Conservation (phyloP, 2,113 vertebrate species). For the Malurus melanocephalus region DNA sequence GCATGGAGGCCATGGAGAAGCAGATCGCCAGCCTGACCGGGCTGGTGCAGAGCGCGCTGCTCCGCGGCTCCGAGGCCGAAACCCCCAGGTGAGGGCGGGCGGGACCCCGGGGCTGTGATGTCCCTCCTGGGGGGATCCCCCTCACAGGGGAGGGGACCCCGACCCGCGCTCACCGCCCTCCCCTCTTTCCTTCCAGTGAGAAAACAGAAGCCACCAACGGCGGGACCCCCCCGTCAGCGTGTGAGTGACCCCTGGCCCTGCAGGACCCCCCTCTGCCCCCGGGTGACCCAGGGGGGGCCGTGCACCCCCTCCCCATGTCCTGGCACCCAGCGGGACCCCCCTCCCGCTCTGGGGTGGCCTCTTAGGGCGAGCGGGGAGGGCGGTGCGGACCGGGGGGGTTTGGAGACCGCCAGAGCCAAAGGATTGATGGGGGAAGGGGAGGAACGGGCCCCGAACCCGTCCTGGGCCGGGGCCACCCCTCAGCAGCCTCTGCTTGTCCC, state of each 20-base stretch:
- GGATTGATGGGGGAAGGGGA: too few relatives aligned
- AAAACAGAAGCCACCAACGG: conserved; percentile 92
- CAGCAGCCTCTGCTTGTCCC: neutral
- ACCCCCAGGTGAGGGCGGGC: conserved; percentile 79
- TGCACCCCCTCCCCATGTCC: rapidly evolving
- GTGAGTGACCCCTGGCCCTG: conserved; percentile 56
- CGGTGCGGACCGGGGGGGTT: too few relatives aligned
- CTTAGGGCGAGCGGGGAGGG: rapidly evolving
- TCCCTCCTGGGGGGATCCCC: neutral
- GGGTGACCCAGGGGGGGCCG: neutral
- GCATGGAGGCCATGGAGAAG: conserved; percentile 99
- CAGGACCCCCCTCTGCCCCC: neutral
- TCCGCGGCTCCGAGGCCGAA: conserved; percentile 89
- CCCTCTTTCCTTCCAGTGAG: conserved; percentile 77
- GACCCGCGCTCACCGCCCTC: neutral
- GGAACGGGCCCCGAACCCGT: too few relatives aligned
- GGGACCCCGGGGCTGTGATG: neutral
- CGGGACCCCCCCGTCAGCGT: conserved; percentile 76
- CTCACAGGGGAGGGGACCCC: neutral
- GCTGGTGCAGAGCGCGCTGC: conserved; percentile 93
- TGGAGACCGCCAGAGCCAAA: too few relatives aligned
- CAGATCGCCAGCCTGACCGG: conserved; percentile 97
- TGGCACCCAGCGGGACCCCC: neutral
- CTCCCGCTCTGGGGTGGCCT: neutral
- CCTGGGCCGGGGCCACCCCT: neutral